phyloP scores from a whole-genome alignment of 1,140 invertebrate genomes.

The Drosophila guanche region DNA sequence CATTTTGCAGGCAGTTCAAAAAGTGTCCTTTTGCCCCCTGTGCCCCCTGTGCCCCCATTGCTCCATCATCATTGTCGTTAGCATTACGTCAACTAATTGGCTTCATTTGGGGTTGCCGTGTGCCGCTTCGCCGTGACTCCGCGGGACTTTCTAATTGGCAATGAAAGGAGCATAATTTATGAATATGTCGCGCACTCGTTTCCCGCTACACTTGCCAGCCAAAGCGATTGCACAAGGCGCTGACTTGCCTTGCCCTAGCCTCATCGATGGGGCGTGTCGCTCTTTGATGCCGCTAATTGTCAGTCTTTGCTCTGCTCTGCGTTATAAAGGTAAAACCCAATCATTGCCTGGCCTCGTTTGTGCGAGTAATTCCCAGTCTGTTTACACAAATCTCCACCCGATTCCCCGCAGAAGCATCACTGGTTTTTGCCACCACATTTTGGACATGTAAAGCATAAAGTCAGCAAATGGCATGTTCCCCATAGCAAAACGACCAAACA shows the following conservation, averaged over 20 bases:
- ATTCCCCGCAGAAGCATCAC: too few relatives aligned
- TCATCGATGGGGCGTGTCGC: slow-evolving; percentile 8
- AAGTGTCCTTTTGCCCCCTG: slow-evolving; percentile 56
- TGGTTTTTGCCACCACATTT: slow-evolving; percentile 49
- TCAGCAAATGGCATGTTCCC: slow-evolving; percentile 65
- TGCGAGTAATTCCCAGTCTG: background rate
- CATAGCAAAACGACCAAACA: slow-evolving; percentile 29
- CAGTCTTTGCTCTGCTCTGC: background rate
- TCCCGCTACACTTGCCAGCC: slow-evolving; percentile 59
- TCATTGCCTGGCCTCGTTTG: background rate
- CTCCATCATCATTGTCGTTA: slow-evolving; percentile 56
- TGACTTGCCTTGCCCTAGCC: too few relatives aligned
- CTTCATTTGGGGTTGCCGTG: slow-evolving; percentile 77
- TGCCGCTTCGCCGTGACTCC: slow-evolving; percentile 32
- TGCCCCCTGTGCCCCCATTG: background rate
- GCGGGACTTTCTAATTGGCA: slow-evolving; percentile 75
- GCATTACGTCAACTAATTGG: slow-evolving; percentile 79
- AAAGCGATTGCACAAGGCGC: slow-evolving; percentile 4
- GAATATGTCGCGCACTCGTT: slow-evolving; percentile 70
- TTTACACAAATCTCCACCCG: background rate
- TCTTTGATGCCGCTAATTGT: slow-evolving; percentile 43
- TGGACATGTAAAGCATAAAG: slow-evolving; percentile 60
- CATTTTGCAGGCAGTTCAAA: slow-evolving; percentile 72
- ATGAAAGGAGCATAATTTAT: slow-evolving; percentile 78
- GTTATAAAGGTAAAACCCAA: background rate